Evolutionary conservation across 2,797 vertebrate species (phyloP), one percentile per base, ranked within the genome.

Genomic region (Cynopterus sphinx): DNA sequence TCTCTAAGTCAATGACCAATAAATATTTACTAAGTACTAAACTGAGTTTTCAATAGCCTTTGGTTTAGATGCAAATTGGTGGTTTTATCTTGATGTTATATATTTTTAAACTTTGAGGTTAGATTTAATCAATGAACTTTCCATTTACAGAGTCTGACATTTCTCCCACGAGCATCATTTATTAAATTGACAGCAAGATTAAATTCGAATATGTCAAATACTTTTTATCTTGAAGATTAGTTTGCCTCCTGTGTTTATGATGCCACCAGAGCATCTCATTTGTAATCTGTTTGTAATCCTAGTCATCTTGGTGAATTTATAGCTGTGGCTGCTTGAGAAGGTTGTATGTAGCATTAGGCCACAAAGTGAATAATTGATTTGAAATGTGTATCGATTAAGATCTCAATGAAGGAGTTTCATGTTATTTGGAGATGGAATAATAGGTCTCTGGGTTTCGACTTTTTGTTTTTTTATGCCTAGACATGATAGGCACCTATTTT

Each of bases 31-130:
- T 81, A 57, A 85, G 15, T 65, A 46, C 46, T 55, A 28, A 93
- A 51, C 2, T 92, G 57, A 91, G 31, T 84, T 95, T 91, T 81
- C 90, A 79, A 33, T 90, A 6, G n/a, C 39, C 17, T 94, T 93
- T 70, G 55, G 31, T 91, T 93, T 87, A 94, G 55, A 43, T 15
- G 41, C 7, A 63, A 49, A 88, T 21, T 49, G 65, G 5, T 51
- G 43, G 10, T 83, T 93, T 92, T 77, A 84, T 95, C 41, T 89
- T 91, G 51, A 90, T 96, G 28, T 39, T 78, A 79, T 26, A 9
- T 73, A 65, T 81, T 93, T 97, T 96, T 93, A 89, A 94, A 65
- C 28, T 26, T 63, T 81, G 93, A 94, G 90, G 79, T 94, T 94
- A 95, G 39, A 68, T 10, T 91, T 67, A 75, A 57, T 96, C 88